Evolutionary conservation across 2,113 vertebrate genomes (phyloP).

Genomic region (Picathartes gymnocephalus): DNA sequence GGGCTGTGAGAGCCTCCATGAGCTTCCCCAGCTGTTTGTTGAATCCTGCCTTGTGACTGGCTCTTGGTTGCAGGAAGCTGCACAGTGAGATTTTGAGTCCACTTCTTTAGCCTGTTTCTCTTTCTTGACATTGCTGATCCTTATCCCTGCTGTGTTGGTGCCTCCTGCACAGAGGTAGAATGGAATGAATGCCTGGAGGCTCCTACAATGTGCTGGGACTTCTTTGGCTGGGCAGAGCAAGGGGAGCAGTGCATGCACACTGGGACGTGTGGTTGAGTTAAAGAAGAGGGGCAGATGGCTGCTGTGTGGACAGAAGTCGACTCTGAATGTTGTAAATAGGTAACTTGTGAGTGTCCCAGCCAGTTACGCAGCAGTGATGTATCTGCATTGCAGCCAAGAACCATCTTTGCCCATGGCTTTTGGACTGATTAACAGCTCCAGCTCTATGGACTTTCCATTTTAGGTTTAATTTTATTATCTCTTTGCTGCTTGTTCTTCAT

Average conservation of each 20-base stretch:
- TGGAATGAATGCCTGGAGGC: neutral
- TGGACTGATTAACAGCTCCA: neutral
- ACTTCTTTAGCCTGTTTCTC: neutral
- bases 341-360: neutral
- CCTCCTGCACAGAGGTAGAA: neutral
- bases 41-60: neutral
- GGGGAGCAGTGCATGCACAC: rapidly evolving
- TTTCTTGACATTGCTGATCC: neutral
- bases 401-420: neutral
- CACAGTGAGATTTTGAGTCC: neutral
- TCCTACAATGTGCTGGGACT: neutral
- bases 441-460: neutral
- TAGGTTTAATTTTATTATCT: neutral
- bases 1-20: neutral
- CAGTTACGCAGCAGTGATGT: neutral
- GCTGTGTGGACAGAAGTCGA: neutral
- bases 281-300: neutral
- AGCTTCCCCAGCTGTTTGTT: rapidly evolving
- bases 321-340: neutral
- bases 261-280: neutral
- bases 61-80: neutral
- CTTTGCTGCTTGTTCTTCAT: neutral
- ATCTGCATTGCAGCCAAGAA: neutral
- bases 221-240: neutral
- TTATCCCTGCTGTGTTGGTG: neutral